Conservation (phyloP, 2,113 vertebrate genomes). For the Acanthisitta chloris region DNA sequence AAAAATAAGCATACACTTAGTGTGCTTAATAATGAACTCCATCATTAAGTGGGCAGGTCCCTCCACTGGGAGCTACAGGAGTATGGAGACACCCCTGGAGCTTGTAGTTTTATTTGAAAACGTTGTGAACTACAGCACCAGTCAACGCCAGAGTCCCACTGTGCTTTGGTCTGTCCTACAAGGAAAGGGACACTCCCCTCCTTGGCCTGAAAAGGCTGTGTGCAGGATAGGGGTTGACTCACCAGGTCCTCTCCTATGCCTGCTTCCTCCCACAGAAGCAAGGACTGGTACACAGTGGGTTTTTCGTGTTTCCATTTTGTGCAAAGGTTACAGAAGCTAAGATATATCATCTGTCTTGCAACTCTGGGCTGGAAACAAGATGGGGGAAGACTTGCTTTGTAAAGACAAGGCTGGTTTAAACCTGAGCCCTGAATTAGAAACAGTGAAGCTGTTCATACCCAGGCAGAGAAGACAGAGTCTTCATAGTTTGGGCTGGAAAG, state of each 20-base stretch:
- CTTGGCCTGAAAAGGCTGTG: background rate
- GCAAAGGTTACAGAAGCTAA: background rate
- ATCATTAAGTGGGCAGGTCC: background rate
- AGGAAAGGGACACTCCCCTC: background rate
- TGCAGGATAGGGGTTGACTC: background rate
- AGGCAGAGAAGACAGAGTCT: background rate
- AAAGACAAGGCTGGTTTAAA: background rate
- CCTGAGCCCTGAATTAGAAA: background rate
- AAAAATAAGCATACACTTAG: background rate
- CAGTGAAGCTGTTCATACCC: fast-evolving
- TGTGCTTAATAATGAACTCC: background rate
- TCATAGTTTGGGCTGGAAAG: background rate
- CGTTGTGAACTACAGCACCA: background rate
- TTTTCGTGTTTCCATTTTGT: background rate
- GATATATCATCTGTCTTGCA: background rate
- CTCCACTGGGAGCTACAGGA: background rate
- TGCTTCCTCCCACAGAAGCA: background rate
- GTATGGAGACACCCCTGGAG: background rate
- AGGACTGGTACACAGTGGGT: background rate
- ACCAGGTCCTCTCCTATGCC: background rate
- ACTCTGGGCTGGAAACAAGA: background rate
- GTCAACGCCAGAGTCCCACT: background rate
- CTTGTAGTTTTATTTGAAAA: background rate
- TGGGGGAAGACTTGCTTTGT: background rate
- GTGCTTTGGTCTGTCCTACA: background rate